Base-by-base conservation (phyloP, 2,888 invertebrate species). In the Sesia bembeciformis region DNA sequence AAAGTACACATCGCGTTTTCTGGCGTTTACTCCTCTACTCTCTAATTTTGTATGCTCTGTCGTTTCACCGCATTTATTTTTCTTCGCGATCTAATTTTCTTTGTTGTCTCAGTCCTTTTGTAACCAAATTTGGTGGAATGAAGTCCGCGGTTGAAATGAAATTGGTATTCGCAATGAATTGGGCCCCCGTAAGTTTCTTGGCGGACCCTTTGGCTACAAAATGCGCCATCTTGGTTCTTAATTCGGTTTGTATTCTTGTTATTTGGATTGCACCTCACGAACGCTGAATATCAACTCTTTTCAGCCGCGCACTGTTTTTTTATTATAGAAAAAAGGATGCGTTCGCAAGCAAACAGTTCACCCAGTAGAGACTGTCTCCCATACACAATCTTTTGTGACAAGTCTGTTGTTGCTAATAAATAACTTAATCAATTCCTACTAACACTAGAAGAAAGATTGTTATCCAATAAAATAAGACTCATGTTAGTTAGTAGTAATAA, bases 61-160 rank as follows among this genome's bases (percentile, higher is more conserved):
- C 81, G 81, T 86, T 83, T 78, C 74, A 61, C 71, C 80, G 79
- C 84, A 83, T 88, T 86, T 86, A 84, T 88, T 86, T 86, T 86
- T 85, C 84, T 85, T 82, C 76, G 80, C 79, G 84, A 82, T 85
- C 84, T 86, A 86, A 85, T 88, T 86, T 82, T 84, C 83, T 81
- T 84, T 84, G 83, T 86, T 84, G 84, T 85, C 83, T 83, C 81
- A 73, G 81, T 76, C 83, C 77, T 84, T 85, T 83, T 81, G 84
- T 84, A 85, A 85, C 84, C 85, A 85, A 87, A 87, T 87, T 86
- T 83, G 70, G 71, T 72, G 76, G 68, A 86, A 86, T 81, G 84
- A 82, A 82, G 83, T 84, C 84, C 81, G 77, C 74, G 78, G 77
- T 76, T 75, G 74, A 80, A 77, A 83, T 82, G 79, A 81, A 85